Base-by-base conservation (phyloP, 2,113 vertebrate species). In the Ancistrus triradiatus region DNA sequence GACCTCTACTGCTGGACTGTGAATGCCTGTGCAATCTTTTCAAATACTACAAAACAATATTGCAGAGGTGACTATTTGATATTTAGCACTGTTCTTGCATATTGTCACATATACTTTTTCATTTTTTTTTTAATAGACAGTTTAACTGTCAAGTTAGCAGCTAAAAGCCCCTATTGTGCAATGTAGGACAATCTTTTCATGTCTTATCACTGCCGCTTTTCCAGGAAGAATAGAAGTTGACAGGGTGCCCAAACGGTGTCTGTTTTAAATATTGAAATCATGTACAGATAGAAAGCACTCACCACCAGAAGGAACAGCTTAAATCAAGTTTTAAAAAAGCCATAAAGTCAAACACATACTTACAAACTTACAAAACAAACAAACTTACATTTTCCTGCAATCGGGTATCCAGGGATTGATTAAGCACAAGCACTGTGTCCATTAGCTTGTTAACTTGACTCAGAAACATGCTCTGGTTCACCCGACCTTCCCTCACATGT, bases 351-450 rank as follows among this genome's bases (percentile, higher is more conserved):
- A n/a, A n/a, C n/a, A n/a, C n/a, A n/a, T n/a, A n/a, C n/a, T n/a
- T n/a, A n/a, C n/a, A n/a, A n/a, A n/a, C n/a, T n/a, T n/a, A n/a
- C n/a, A n/a, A 40, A 7, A 7, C 10, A 15, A 3, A 27, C 37
- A 21, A 15, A 76, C 84, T 86, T 74, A 87, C 84, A 0, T 57
- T 82, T 9, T 82, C 69, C 62, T 70, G 72, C 1, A 1, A 59
- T 21, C 81, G 68, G 15, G 52, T 38, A 1, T 82, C 68, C 80
- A 85, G 60, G 3, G 75, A 74, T 28, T 14, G 3, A 59, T 82
- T 85, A 60, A 74, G 74, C 7, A n/a, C 13, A 8, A 46, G 38
- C 1, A 86, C 59, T 4, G 1, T 56, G 2, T 7, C 56, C 69
- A 64, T 27, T 14, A 85, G 27, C 44, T 55, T 2, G 46, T 60